Evolutionary conservation across 2,888 invertebrate genomes (phyloP), one percentile per base, ranked within the genome.

Genomic region (Nemotelus nigrinus): DNA sequence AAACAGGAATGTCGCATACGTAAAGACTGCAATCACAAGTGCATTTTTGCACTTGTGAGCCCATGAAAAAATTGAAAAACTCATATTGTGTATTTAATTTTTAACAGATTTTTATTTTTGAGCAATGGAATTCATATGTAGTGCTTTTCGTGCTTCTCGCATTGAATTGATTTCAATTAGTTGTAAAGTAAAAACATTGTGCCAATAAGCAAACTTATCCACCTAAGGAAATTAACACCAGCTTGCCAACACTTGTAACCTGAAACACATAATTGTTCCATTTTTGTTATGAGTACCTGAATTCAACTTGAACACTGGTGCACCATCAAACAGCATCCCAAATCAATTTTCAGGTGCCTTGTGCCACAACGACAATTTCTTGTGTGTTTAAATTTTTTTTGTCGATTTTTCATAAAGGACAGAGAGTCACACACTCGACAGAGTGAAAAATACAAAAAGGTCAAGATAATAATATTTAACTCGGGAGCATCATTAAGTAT

Each of bases 401-500:
- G 7, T 65, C 8, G 48, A 25, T 25, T 55, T 78, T 76, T 65
- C 72, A 76, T 76, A 72, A n/a, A 70, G 53, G 53, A 70, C 10
- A 72, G 58, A 72, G 44, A 57, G 60, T 58, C 72, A 72, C 57
- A 72, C 39, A 58, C 72, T 25, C 43, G 8, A 25, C 25, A 44
- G 7, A 44, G 47, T 58, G 72, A 72, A 67, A 58, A 58, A 57
- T 77, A 55, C 72, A 77, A 64, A 63, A 71, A 48, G 64, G 65
- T 71, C 77, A 80, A 74, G 74, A 77, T 67, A 67, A 81, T 81
- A 82, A 80, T 81, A 80, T 81, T 81, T 81, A 81, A 79, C 78
- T 78, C 79, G 85, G 85, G 84, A 87, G 86, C 86, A 87, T 87
- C 87, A 87, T 87, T 87, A 87, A 87, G 85, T 84, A 84, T 83